A percentile compares a stretch with the other conserved stretches of the same genome.
phyloP scores from a whole-genome alignment of 2,113 vertebrate species.

The Rutilus rutilus region DNA sequence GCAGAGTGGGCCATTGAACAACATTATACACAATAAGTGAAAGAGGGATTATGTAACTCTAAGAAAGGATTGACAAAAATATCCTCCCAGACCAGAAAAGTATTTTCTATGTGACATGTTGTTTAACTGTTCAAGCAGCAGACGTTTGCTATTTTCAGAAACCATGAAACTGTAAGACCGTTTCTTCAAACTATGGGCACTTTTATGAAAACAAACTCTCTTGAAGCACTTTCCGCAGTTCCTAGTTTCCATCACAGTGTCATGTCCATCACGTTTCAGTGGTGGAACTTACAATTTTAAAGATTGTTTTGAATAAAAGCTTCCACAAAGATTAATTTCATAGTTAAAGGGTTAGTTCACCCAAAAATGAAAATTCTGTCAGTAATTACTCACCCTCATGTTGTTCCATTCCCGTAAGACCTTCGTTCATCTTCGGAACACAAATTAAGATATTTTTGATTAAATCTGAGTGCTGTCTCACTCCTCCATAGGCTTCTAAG shows the following conservation, averaged over 20 bases:
- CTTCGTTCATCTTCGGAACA: too few species aligned
- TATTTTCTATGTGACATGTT: neutral
- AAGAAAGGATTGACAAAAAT: conserved; percentile 29
- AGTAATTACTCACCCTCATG: too few species aligned
- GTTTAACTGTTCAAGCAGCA: conserved; percentile 16
- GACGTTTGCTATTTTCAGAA: conserved; percentile 25
- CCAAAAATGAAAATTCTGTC: too few species aligned
- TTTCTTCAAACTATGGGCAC: neutral
- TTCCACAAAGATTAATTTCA: too few species aligned
- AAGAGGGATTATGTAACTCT: conserved; percentile 39
- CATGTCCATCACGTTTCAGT: neutral
- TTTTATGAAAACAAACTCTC: neutral
- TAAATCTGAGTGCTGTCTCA: too few species aligned
- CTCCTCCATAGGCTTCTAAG: too few species aligned
- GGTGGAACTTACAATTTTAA: neutral
- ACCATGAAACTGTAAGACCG: neutral
- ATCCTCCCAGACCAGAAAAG: conserved; percentile 25
- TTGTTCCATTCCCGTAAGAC: too few species aligned
- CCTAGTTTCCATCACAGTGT: neutral
- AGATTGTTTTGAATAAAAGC: too few species aligned
- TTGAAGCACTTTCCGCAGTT: neutral
- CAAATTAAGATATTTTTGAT: too few species aligned
- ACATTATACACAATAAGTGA: conserved; percentile 39
- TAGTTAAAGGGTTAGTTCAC: too few species aligned
- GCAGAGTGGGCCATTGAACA: conserved; percentile 26